These are phyloP conservation scores for Dromaius novaehollandiae DNA, from an alignment of 2,113 vertebrate species.

Conservation along the genomic window DNA sequence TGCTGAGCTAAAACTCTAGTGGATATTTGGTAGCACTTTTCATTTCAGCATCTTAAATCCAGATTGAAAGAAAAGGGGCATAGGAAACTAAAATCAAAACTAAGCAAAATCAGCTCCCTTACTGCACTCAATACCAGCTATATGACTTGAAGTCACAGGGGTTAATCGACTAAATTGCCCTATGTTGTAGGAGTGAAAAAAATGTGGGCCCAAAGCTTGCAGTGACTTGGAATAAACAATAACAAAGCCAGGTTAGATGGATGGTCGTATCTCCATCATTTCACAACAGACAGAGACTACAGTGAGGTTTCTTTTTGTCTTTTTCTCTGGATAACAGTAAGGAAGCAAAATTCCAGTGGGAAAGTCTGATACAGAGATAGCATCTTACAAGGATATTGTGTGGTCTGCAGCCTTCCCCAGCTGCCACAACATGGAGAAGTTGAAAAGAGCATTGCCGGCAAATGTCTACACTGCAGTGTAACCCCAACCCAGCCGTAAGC, in stretches of 20 bases:
- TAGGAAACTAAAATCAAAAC: background rate
- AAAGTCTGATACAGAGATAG: background rate
- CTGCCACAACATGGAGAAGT: background rate
- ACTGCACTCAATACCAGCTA: background rate
- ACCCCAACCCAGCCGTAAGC: background rate
- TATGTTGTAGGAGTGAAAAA: background rate
- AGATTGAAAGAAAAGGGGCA: background rate
- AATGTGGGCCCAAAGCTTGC: background rate
- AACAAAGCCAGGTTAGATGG: background rate
- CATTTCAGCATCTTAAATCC: background rate
- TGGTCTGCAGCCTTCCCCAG: background rate
- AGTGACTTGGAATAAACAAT: background rate
- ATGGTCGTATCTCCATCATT: background rate
- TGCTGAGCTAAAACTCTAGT: background rate
- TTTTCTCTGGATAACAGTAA: background rate
- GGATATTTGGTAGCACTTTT: background rate
- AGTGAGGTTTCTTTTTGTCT: background rate
- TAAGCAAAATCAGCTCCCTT: background rate
- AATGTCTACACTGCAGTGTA: background rate
- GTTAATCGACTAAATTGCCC: background rate
- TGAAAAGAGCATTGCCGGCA: background rate
- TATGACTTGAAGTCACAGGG: background rate
- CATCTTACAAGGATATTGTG: background rate
- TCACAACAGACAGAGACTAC: background rate
- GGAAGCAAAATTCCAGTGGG: background rate